These are phyloP conservation scores for Tangara arthus DNA, from an alignment of 2,797 vertebrate genomes.

Conservation along the genomic window DNA sequence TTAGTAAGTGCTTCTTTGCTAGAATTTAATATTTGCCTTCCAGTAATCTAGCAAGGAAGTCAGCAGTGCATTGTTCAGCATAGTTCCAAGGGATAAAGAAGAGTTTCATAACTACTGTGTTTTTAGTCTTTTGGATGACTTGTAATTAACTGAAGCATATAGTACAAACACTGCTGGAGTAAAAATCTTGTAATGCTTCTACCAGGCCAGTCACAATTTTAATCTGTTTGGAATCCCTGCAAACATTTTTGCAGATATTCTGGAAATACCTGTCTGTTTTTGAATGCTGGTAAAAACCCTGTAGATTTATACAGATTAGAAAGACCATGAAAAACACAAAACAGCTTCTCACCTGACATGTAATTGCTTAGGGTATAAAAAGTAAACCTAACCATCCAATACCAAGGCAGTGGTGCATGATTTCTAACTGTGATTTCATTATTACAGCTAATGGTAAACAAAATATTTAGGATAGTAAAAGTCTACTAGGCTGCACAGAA, in stretches of 20 bases:
- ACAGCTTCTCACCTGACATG: not conserved
- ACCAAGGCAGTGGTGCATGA: not conserved
- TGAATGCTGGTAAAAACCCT: not conserved
- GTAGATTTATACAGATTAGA: not conserved
- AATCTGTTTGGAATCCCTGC: not conserved
- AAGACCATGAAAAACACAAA: not conserved
- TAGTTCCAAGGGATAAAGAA: not conserved
- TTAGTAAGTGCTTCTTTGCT: conserved; percentile 35
- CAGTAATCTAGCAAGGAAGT: not conserved
- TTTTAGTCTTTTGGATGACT: not conserved
- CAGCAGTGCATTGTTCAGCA: not conserved
- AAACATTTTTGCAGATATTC: not conserved
- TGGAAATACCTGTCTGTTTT: not conserved
- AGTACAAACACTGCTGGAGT: not conserved
- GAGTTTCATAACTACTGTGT: not conserved
- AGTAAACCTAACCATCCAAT: not conserved
- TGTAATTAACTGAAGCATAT: not conserved
- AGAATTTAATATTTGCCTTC: conserved; percentile 41
- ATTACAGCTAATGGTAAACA: not conserved
- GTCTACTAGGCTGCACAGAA: not conserved
- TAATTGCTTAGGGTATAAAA: not conserved
- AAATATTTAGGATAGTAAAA: not conserved
- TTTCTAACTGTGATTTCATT: not conserved
- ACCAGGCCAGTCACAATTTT: not conserved
- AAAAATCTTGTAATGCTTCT: not conserved